A percentile compares a stretch with the other conserved stretches of the same genome.
phyloP scores from a whole-genome alignment of 2,888 invertebrate species.

The Hirudinaria manillensis region DNA sequence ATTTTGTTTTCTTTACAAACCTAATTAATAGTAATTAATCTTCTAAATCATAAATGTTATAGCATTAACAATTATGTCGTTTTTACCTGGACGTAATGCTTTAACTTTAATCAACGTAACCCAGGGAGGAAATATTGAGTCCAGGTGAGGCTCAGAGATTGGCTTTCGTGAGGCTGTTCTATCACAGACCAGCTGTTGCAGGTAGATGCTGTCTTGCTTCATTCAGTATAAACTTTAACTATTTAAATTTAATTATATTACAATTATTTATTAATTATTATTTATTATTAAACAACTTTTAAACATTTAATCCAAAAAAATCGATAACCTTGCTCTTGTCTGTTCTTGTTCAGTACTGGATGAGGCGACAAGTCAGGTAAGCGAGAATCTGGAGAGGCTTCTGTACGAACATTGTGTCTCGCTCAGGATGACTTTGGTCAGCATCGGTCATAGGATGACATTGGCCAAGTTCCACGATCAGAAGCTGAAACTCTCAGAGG shows the following conservation, averaged over 20 bases:
- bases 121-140: constrained; percentile 73
- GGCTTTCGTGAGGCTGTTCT: constrained; percentile 88
- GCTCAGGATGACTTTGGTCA: constrained; percentile 57
- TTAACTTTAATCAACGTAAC: no score
- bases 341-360: constrained; percentile 70
- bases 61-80: no score
- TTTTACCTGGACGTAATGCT: no score
- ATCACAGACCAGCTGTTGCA: constrained; percentile 64
- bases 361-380: constrained; percentile 92
- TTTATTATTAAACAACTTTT: no score
- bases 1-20: no score
- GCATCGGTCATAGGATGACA: constrained; percentile 59
- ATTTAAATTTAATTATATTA: no score
- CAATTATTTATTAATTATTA: no score
- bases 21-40: no score
- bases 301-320: no score
- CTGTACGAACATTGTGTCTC: constrained; percentile 70
- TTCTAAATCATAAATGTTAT: no score
- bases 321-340: no score
- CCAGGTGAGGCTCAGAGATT: constrained; percentile 95
- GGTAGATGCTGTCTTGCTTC: constrained; percentile 41
- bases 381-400: constrained; percentile 71
- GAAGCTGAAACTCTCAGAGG: constrained; percentile 50
- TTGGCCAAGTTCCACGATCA: constrained; percentile 57
- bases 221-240: no score